Conservation (phyloP, 2,888 invertebrate species). For the Pachymerium ferrugineum region DNA sequence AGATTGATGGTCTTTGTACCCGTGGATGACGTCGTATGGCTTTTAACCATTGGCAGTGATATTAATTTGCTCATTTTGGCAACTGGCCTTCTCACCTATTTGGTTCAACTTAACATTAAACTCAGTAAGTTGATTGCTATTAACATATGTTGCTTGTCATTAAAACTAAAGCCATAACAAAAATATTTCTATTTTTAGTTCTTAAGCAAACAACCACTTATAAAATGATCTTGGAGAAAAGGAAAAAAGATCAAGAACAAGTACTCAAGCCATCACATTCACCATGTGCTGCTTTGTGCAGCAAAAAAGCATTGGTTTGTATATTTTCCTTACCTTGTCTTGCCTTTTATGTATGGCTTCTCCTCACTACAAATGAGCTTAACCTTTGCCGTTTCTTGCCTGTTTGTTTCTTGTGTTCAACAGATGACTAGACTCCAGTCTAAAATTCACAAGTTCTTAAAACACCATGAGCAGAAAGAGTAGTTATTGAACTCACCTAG, state of each 20-base stretch:
- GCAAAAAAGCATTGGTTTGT: not conserved
- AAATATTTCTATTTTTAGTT: slow-evolving; percentile 28
- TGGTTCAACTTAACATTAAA: slow-evolving; percentile 29
- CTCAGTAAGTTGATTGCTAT: slow-evolving; percentile 2
- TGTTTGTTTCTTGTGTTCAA: no score
- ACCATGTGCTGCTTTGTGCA: not conserved
- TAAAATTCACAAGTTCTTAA: no score
- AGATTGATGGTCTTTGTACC: slow-evolving; percentile 31
- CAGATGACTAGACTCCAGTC: no score
- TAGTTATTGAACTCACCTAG: no score
- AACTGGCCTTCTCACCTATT: slow-evolving; percentile 25
- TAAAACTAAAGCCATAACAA: not conserved
- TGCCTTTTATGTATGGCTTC: no score
- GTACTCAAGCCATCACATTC: not conserved
- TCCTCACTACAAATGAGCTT: no score
- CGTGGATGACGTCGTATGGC: not conserved
- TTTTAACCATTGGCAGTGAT: not conserved
- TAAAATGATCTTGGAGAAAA: slow-evolving; percentile 26
- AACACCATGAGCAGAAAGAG: no score
- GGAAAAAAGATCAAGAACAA: not conserved
- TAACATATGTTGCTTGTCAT: not conserved
- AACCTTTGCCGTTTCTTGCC: no score
- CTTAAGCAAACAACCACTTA: slow-evolving; percentile 29
- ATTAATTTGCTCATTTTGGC: not conserved
- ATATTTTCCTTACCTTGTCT: no score